Conservation (phyloP, 2,797 vertebrate genomes). For the Lateolabrax maculatus region DNA sequence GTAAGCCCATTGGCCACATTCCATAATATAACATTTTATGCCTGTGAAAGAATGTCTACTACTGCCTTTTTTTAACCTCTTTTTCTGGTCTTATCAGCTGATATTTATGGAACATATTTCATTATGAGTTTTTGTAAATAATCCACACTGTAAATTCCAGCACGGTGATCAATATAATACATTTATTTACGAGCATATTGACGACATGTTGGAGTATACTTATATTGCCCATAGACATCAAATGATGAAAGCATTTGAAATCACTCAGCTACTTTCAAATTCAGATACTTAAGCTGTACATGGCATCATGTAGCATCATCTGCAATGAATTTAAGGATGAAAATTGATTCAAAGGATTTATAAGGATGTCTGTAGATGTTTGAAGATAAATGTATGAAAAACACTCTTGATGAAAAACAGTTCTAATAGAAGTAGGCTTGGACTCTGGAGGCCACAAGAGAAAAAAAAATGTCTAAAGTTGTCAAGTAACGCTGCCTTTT, state of each 20-base stretch:
- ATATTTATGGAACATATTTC: slow-evolving; percentile 2
- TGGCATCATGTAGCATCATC: slow-evolving; percentile 15
- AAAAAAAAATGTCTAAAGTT: slow-evolving; percentile 41
- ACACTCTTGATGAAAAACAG: slow-evolving; percentile 53
- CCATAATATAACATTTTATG: slow-evolving; percentile 39
- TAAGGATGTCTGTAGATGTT: slow-evolving; percentile 33
- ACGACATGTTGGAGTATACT: slow-evolving; percentile 21
- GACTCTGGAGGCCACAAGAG: slow-evolving; percentile 24
- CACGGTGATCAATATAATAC: slow-evolving; percentile 39
- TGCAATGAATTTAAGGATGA: slow-evolving; percentile 25
- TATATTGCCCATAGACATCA: slow-evolving; percentile 32
- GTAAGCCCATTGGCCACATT: slow-evolving; percentile 40
- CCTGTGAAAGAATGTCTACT: slow-evolving; percentile 6
- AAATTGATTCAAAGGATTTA: slow-evolving; percentile 57
- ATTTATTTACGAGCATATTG: slow-evolving; percentile 53
- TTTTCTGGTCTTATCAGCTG: background rate
- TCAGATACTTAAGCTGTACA: slow-evolving; percentile 31
- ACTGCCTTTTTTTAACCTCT: background rate
- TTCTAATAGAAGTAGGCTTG: slow-evolving; percentile 47
- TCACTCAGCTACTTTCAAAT: slow-evolving; percentile 31
- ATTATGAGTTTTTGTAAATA: background rate
- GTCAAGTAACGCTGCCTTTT: slow-evolving; percentile 19
- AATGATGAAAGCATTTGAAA: slow-evolving; percentile 73
- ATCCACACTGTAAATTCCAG: background rate
- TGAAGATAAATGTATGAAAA: slow-evolving; percentile 53